These are phyloP conservation scores for Xerus inauris DNA, from an alignment of 2,113 vertebrate species.

Conservation along the genomic window DNA sequence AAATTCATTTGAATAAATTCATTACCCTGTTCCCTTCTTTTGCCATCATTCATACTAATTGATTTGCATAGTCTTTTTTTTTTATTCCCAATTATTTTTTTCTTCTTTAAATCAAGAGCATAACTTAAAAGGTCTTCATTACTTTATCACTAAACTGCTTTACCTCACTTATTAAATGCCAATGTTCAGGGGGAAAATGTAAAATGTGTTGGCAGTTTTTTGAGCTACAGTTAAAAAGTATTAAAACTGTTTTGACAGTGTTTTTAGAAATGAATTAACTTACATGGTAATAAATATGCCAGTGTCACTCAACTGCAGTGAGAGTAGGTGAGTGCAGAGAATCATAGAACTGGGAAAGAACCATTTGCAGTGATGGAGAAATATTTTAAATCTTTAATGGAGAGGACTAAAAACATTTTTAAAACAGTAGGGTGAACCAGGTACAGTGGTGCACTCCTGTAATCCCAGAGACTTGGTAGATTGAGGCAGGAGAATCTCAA, in stretches of 20 bases:
- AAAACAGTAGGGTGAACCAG: neutral
- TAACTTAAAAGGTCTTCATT: constrained; percentile 68
- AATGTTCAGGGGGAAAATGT: neutral
- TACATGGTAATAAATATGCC: neutral
- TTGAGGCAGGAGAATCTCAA: too few relatives aligned
- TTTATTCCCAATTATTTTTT: constrained; percentile 58
- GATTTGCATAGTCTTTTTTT: constrained; percentile 54
- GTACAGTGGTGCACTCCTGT: too few relatives aligned
- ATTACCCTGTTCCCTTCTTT: constrained; percentile 55
- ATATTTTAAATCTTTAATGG: constrained; percentile 19
- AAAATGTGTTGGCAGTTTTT: constrained; percentile 53
- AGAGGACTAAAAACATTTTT: neutral
- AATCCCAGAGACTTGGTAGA: too few relatives aligned
- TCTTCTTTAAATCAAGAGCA: constrained; percentile 58
- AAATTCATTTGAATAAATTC: constrained; percentile 68
- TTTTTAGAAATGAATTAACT: constrained; percentile 56
- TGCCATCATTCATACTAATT: constrained; percentile 9
- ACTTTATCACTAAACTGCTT: constrained; percentile 60
- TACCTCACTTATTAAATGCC: constrained; percentile 46
- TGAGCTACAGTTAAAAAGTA: constrained; percentile 54
- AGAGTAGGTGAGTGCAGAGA: neutral
- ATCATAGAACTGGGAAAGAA: neutral
- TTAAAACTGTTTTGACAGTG: constrained; percentile 66
- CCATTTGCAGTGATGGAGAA: neutral
- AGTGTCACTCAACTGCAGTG: neutral